phyloP scores from a whole-genome alignment of 2,797 vertebrate species.

The Pelochelys cantorii region DNA sequence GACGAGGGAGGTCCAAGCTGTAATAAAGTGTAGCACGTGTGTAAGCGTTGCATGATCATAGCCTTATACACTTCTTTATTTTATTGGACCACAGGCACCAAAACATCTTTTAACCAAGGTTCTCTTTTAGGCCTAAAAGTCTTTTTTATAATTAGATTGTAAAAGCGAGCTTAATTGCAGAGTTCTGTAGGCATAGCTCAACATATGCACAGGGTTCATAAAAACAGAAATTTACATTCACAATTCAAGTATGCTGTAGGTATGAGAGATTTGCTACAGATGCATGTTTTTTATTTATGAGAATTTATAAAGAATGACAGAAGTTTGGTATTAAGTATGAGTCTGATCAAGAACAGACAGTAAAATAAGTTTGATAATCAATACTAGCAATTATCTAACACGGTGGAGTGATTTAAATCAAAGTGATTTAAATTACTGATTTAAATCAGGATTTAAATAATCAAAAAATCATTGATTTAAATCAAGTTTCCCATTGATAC shows the following conservation, averaged over 20 bases:
- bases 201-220: not conserved
- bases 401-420: too few species aligned
- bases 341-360: not conserved
- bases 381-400: too few species aligned
- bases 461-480: too few species aligned
- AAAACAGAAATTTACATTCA: not conserved
- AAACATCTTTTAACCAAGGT: not conserved
- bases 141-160: not conserved
- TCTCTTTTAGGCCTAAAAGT: not conserved
- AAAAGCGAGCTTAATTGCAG: not conserved
- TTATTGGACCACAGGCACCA: not conserved
- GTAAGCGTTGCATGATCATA: not conserved
- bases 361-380: not conserved
- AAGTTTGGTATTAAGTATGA: not conserved
- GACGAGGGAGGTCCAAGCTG: too few species aligned
- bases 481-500: too few species aligned
- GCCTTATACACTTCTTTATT: not conserved
- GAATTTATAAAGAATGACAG: not conserved
- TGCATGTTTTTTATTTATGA: not conserved
- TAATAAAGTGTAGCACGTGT: not conserved
- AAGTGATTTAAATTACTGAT: too few species aligned
- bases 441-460: too few species aligned
- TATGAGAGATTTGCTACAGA: not conserved
- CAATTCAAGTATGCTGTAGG: not conserved
- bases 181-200: fast-evolving